phyloP scores from a whole-genome alignment of 2,888 invertebrate species.

The Hartigia nigra region DNA sequence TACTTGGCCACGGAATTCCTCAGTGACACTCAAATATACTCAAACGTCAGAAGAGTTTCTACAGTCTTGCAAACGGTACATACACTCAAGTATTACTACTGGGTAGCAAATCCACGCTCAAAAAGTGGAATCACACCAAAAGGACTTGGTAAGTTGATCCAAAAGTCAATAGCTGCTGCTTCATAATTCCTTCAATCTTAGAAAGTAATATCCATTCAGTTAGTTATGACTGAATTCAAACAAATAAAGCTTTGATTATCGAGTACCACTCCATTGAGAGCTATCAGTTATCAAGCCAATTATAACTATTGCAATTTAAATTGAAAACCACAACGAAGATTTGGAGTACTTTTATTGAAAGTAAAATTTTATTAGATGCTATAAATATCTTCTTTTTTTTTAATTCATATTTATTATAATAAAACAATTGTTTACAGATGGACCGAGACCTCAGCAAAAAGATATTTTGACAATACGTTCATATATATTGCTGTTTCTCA shows the following conservation, averaged over 20 bases:
- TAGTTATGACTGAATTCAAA: neutral
- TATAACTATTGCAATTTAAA: neutral
- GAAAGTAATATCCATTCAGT: neutral
- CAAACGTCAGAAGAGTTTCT: constrained; percentile 94
- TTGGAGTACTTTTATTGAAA: neutral
- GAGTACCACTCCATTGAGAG: neutral
- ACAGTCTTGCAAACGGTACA: constrained; percentile 98
- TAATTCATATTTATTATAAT: neutral
- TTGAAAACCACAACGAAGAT: neutral
- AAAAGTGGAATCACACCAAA: constrained; percentile 97
- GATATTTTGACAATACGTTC: constrained; percentile 94
- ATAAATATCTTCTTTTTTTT: neutral
- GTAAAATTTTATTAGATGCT: neutral
- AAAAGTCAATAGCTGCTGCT: neutral
- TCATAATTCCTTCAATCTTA: neutral
- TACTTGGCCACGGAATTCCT: constrained; percentile 99
- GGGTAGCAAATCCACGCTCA: constrained; percentile 95
- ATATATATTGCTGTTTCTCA: constrained; percentile 93
- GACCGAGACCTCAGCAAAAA: constrained; percentile 92
- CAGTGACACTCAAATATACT: constrained; percentile 96
- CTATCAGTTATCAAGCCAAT: neutral
- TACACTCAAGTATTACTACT: constrained; percentile 98
- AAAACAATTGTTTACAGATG: constrained; percentile 74
- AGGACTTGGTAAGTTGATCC: constrained; percentile 81
- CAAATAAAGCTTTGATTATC: neutral